Percentiles rank a stretch among this genome's conserved stretches.
phyloP scores from a whole-genome alignment of 2,888 invertebrate species.

The Agonopterix subpropinquella region DNA sequence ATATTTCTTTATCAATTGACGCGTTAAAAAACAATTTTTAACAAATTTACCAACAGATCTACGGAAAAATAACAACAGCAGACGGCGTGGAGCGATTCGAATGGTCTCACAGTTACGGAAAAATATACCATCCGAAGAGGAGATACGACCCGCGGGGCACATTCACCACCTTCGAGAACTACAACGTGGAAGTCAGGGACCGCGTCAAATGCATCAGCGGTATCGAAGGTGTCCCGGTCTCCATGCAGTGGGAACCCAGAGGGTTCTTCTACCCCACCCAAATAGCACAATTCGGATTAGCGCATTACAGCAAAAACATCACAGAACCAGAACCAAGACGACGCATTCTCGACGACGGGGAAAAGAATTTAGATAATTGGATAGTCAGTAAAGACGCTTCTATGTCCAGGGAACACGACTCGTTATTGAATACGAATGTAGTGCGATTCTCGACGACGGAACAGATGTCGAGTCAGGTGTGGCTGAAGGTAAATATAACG shows the following conservation, averaged over 20 bases:
- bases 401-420: constrained; percentile 78
- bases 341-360: constrained; percentile 83
- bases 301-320: constrained; percentile 97
- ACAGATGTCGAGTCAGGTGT: constrained; percentile 80
- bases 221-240: constrained; percentile 94
- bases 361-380: constrained; percentile 82
- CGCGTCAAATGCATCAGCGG: constrained; percentile 97
- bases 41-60: constrained; percentile 72
- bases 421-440: constrained; percentile 75
- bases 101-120: constrained; percentile 96
- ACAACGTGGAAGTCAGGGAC: constrained; percentile 97
- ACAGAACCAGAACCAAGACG: constrained; percentile 88
- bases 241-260: constrained; percentile 96
- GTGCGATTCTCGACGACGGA: constrained; percentile 85
- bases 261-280: constrained; percentile 99
- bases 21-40: no score
- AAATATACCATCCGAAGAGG: constrained; percentile 90
- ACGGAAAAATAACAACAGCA: constrained; percentile 86
- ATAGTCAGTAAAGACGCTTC: constrained; percentile 81
- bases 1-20: no score
- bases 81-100: constrained; percentile 90
- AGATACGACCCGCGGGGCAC: constrained; percentile 93
- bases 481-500: constrained; percentile 69
- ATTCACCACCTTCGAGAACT: constrained; percentile 98
- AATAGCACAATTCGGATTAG: constrained; percentile 97